These are phyloP conservation scores for Drosophila suzukii DNA, from an alignment of 1,140 invertebrate species.

Conservation along the genomic window DNA sequence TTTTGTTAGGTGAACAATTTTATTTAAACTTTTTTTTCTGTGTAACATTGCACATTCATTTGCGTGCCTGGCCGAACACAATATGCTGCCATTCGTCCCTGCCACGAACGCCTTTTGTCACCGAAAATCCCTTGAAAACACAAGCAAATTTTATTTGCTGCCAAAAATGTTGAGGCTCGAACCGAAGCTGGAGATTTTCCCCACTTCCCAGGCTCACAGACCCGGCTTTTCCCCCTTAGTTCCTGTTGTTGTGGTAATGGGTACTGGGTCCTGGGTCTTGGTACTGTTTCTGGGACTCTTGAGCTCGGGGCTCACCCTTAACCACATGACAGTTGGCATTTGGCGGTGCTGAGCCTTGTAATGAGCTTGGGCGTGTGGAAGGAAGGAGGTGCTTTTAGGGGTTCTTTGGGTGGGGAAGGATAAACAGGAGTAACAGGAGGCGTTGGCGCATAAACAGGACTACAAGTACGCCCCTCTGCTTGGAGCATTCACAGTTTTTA, in stretches of 20 bases:
- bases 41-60: constrained; percentile 28
- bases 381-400: background rate
- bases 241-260: constrained; percentile 13
- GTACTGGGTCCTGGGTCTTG: too few species aligned
- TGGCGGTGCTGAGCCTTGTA: constrained; percentile 62
- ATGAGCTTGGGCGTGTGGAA: constrained; percentile 46
- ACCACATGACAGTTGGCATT: constrained; percentile 70
- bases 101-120: constrained; percentile 52
- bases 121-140: constrained; percentile 63
- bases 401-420: background rate
- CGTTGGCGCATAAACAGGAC: constrained; percentile 54
- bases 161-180: constrained; percentile 54
- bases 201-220: constrained; percentile 11
- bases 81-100: constrained; percentile 34
- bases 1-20: too few species aligned
- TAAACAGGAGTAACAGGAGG: constrained; percentile 42
- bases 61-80: constrained; percentile 25
- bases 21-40: constrained; percentile 8
- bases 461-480: constrained; percentile 38
- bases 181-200: constrained; percentile 26
- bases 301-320: constrained; percentile 13
- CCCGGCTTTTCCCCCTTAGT: constrained; percentile 7
- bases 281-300: constrained; percentile 25
- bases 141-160: constrained; percentile 74
- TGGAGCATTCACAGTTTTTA: constrained; percentile 61